A percentile compares a stretch with the other conserved stretches of the same genome.
These are phyloP conservation scores for Pollimyrus isidori DNA, from an alignment of 2,113 vertebrate species.

Conservation along the genomic window DNA sequence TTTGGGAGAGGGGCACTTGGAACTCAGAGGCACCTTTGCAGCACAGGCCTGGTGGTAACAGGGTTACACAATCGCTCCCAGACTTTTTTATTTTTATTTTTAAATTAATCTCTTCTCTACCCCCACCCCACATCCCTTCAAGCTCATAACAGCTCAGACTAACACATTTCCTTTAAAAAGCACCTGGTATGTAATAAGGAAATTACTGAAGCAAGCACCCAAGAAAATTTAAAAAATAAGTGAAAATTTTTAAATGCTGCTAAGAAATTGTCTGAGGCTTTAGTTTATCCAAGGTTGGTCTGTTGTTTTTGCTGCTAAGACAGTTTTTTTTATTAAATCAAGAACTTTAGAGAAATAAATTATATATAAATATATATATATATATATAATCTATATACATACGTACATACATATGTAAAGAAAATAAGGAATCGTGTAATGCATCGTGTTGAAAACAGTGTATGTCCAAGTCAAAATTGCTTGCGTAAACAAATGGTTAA, in stretches of 20 bases:
- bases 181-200: conserved; percentile 1
- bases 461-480: conserved; percentile 16
- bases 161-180: neutral
- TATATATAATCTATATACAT: neutral
- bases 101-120: neutral
- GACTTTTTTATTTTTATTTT: neutral
- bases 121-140: neutral
- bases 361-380: neutral
- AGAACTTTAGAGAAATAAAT: conserved; percentile 20
- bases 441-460: conserved; percentile 27
- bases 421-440: conserved; percentile 20
- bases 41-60: conserved; percentile 29
- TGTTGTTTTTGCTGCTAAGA: conserved; percentile 36
- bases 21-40: neutral
- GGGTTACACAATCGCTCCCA: conserved; percentile 23
- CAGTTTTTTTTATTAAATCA: conserved; percentile 20
- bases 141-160: neutral
- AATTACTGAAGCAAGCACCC: conserved; percentile 13
- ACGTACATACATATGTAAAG: conserved; percentile 17
- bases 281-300: conserved; percentile 30
- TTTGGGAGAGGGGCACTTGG: neutral
- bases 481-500: conserved; percentile 36
- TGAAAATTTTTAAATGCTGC: conserved; percentile 18
- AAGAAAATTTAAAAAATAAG: neutral
- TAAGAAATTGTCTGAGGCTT: conserved; percentile 21